Percentiles rank a stretch among this genome's conserved stretches.
Evolutionary conservation across 2,888 invertebrate genomes (phyloP).

Genomic region (Clostera curtula): DNA sequence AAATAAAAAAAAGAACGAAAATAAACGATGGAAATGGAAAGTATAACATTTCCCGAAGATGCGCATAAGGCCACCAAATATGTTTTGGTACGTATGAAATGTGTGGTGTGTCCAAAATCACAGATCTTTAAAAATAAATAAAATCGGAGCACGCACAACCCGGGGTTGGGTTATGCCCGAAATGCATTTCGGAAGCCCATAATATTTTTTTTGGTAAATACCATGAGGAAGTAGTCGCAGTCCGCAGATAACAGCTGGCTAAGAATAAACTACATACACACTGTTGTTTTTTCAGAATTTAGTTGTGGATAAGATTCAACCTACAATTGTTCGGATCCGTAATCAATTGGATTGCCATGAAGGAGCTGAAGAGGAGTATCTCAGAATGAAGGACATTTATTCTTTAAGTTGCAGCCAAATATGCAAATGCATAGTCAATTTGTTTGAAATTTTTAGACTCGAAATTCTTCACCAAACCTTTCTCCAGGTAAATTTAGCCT

Average conservation of each 20-base stretch:
- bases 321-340: conserved; percentile 36
- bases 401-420: conserved; percentile 57
- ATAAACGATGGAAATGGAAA: too few relatives aligned
- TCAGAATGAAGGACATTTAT: conserved; percentile 43
- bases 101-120: not conserved
- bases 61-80: conserved; percentile 36
- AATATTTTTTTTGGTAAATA: too few relatives aligned
- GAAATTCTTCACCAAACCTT: conserved; percentile 34
- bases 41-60: conserved; percentile 27
- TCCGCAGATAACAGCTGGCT: too few relatives aligned
- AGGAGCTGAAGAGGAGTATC: conserved; percentile 19
- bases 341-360: conserved; percentile 26
- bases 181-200: too few relatives aligned
- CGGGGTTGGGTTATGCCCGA: too few relatives aligned
- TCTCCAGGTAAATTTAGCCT: conserved; percentile 36
- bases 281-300: conserved; percentile 34
- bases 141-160: too few relatives aligned
- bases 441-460: conserved; percentile 53
- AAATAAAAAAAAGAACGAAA: too few relatives aligned
- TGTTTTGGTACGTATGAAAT: conserved; percentile 36
- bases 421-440: conserved; percentile 46
- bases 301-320: conserved; percentile 39
- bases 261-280: too few relatives aligned
- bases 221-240: too few relatives aligned
- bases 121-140: too few relatives aligned